Evolutionary conservation across 2,113 vertebrate species (phyloP), one percentile per base, ranked within the genome.

Genomic region (Lagopus leucura): DNA sequence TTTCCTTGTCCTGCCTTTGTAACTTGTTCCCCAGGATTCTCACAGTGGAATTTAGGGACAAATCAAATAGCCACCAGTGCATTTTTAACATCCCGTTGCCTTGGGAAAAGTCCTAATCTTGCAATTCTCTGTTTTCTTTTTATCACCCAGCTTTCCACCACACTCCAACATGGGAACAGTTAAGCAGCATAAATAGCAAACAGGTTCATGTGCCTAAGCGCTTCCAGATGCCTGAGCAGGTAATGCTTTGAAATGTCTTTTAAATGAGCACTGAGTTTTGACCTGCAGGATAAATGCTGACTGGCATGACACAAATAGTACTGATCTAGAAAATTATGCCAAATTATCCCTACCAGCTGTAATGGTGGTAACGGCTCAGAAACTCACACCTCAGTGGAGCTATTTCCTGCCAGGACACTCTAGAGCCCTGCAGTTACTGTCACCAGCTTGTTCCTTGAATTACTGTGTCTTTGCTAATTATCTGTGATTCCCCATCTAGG

Each of bases 171-270:
- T 82, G 82, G 95, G 88, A 96, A 76, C 77, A 78, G 90, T 93
- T 74, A 66, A 65, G 70, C 71, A 78, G 58, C 50, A 3, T 52
- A 94, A 97, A 96, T 94, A 93, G 89, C 91, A 94, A 91, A 80
- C 90, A 94, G 81, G 64, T 93, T 88, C 74, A 64, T 3, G 7
- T 65, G 72, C 67, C 18, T 97, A 97, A 98, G 88, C 40, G 64
- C 82, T 98, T 95, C 97, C 97, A 98, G 97, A 97, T 97, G 96
- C 89, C 73, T 1, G 19, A 82, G 71, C 95, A 97, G 95, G 95
- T 96, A 96, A 96, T 82, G 90, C 92, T 97, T 96, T 97, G 93
- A 96, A 97, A 97, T 88, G 67, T 91, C 86, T 93, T 93, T 94
- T 92, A 96, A 96, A 95, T 87, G 94, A 93, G 78, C 50, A 80